Base-by-base conservation (phyloP, 2,113 vertebrate genomes). In the Perccottus glenii region DNA sequence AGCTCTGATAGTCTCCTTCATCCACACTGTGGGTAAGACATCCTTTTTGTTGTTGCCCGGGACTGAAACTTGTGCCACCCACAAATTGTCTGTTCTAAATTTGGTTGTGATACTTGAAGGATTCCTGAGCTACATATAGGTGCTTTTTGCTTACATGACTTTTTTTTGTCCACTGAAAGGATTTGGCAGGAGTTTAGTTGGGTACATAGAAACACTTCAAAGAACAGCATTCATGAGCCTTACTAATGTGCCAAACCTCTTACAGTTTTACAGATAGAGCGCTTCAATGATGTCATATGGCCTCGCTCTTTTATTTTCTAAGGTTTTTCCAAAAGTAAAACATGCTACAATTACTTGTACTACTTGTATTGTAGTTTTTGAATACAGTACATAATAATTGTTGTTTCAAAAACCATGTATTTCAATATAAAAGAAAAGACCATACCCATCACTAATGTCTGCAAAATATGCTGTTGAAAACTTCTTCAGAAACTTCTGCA, bases 1-100 rank as follows among this genome's bases (percentile, higher is more conserved):
- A 69, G 70, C 89, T 89, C 80, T 88, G 87, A 86, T 89, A 77
- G 77, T 80, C 64, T 74, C 75, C 75, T 85, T 87, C 81, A 85
- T 86, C 80, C 75, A 73, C 70, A 68, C 47, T 87, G 82, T 85
- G 82, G 82, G 68, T 78, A 77, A 85, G 80, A 85, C 77, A 84
- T 67, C 58, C 68, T 76, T 67, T 74, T 71, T 59, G 60, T 69
- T 86, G 78, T 85, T 67, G 70, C 73, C 76, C 51, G 52, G 81
- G 68, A 62, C 75, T 70, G 64, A 85, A 87, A 88, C 78, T 65
- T 83, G 69, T 85, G 76, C 78, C 80, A 66, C 76, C 83, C 81
- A 78, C 48, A 78, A 67, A 57, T 75, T 64, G 52, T 58, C 4
- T 62, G 64, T 60, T 69, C 64, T 19, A 51, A 67, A 64, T 73